phyloP scores from a whole-genome alignment of 2,797 vertebrate species.

The Pipistrellus nathusii region DNA sequence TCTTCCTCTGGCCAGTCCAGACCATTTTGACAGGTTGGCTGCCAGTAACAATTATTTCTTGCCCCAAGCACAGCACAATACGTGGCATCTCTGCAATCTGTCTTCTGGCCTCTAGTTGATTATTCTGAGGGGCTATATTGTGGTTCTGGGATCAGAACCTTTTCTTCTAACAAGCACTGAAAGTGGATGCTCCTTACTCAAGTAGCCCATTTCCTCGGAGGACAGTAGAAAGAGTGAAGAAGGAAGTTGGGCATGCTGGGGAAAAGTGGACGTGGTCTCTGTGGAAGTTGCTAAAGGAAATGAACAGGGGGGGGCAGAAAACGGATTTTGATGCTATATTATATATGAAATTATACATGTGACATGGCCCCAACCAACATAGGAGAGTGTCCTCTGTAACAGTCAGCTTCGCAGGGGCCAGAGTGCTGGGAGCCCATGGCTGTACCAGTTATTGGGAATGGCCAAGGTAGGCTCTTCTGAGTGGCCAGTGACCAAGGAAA shows the following conservation, averaged over 20 bases:
- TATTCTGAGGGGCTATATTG: not conserved
- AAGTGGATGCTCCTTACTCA: not conserved
- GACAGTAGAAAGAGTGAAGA: not conserved
- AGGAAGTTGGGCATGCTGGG: not conserved
- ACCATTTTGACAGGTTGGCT: not conserved
- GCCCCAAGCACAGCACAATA: not conserved
- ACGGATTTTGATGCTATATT: not conserved
- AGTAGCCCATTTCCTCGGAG: not conserved
- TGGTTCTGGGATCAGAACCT: not conserved
- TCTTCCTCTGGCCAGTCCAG: not conserved
- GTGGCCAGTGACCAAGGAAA: not conserved
- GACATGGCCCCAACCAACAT: not conserved
- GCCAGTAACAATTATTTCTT: not conserved
- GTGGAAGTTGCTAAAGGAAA: not conserved
- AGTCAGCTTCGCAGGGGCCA: not conserved
- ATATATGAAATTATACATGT: not conserved
- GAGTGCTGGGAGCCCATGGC: not conserved
- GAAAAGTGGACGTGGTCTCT: not conserved
- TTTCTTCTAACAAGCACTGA: not conserved
- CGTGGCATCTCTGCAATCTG: not conserved
- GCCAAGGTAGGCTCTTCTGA: not conserved
- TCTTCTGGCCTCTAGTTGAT: not conserved
- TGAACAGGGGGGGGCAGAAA: not conserved
- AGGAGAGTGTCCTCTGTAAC: not conserved
- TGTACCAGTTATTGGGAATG: not conserved